These are phyloP conservation scores for Chromis chromis DNA, from an alignment of 2,797 vertebrate species.

Conservation along the genomic window DNA sequence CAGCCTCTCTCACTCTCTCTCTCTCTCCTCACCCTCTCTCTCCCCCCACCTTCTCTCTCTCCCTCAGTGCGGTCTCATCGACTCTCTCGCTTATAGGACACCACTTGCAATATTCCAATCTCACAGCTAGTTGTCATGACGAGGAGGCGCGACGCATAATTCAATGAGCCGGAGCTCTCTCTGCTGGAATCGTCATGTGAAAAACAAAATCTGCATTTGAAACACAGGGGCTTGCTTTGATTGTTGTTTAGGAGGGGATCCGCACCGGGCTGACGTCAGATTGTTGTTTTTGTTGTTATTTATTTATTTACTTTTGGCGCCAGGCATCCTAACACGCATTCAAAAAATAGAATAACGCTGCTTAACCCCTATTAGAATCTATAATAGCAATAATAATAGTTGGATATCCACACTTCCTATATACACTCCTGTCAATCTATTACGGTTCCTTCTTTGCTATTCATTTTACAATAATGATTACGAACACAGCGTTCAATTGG, in stretches of 20 bases:
- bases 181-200: conserved; percentile 36
- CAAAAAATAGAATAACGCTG: too few species aligned
- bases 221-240: conserved; percentile 37
- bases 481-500: not conserved
- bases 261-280: conserved; percentile 79
- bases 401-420: not conserved
- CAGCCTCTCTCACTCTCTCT: conserved; percentile 37
- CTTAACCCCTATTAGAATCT: too few species aligned
- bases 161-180: conserved; percentile 36
- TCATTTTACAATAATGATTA: not conserved
- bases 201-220: conserved; percentile 17
- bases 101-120: conserved; percentile 67
- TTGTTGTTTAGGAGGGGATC: conserved; percentile 57
- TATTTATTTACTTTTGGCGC: conserved; percentile 19
- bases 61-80: conserved; percentile 57
- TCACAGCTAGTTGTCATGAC: conserved; percentile 72
- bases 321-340: conserved; percentile 2
- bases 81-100: conserved; percentile 45
- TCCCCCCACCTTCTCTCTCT: conserved; percentile 42
- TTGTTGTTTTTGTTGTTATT: conserved; percentile 12
- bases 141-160: conserved; percentile 65
- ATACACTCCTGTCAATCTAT: too few species aligned
- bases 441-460: not conserved
- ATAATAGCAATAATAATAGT: not conserved
- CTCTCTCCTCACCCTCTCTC: conserved; percentile 26